Percentiles rank a stretch among this genome's conserved stretches.
phyloP scores from a whole-genome alignment of 2,888 invertebrate species.

The Scaptomyza reducta region DNA sequence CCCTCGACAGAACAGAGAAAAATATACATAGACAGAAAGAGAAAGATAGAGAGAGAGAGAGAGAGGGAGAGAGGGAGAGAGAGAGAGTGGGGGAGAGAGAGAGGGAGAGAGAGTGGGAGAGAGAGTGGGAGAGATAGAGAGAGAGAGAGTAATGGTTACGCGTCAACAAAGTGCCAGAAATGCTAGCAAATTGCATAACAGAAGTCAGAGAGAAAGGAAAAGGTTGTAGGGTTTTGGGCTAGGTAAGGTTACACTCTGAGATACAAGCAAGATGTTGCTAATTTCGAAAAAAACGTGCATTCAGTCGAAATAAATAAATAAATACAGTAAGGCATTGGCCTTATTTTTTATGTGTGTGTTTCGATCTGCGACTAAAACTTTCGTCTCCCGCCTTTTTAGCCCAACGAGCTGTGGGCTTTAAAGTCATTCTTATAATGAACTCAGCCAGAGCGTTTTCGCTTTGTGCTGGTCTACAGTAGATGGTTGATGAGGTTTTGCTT shows the following conservation, averaged over 20 bases:
- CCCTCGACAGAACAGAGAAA: constrained; percentile 14
- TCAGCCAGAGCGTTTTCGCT: neutral
- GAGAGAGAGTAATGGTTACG: constrained; percentile 23
- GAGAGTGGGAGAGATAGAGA: too few species aligned
- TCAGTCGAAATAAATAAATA: too few species aligned
- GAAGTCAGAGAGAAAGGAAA: neutral
- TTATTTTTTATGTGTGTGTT: too few species aligned
- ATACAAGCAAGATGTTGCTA: neutral
- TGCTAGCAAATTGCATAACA: constrained; percentile 9
- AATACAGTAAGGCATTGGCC: too few species aligned
- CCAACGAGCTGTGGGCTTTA: neutral
- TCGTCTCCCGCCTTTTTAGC: too few species aligned
- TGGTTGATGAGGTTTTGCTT: neutral
- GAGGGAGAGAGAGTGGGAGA: too few species aligned
- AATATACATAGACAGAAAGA: neutral
- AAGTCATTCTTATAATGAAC: neutral
- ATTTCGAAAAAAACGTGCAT: too few species aligned
- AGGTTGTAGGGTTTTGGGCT: neutral
- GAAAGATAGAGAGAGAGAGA: neutral
- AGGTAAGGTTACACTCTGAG: neutral
- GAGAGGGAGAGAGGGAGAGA: too few species aligned
- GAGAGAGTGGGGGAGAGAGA: constrained; percentile 2
- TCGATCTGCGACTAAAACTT: too few species aligned
- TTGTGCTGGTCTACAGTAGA: neutral
- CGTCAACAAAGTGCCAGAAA: constrained; percentile 60